Evolutionary conservation across 2,888 invertebrate genomes (phyloP).

Genomic region (Mimachlamys varia): DNA sequence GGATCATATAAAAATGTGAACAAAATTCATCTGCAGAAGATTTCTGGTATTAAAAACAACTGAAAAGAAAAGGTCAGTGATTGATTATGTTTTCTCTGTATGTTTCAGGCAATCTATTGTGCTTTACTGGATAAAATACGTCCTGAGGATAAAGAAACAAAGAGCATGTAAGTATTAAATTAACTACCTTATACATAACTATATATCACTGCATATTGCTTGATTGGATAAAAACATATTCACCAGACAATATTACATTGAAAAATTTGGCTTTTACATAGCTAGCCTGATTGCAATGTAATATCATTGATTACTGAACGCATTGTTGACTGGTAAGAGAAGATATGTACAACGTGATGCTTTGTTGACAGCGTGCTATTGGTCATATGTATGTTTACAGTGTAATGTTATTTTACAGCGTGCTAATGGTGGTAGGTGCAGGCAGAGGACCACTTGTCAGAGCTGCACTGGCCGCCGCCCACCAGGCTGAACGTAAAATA

Average conservation of each 20-base stretch:
- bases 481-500: slow-evolving; percentile 87
- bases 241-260: no score
- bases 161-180: slow-evolving; percentile 83
- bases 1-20: not conserved
- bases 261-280: no score
- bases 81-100: not conserved
- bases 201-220: no score
- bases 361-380: slow-evolving; percentile 85
- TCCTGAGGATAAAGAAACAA: slow-evolving; percentile 83
- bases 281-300: no score
- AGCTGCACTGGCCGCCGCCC: slow-evolving; percentile 91
- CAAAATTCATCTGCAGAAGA: no score
- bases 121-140: slow-evolving; percentile 87
- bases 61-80: not conserved
- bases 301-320: no score
- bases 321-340: no score
- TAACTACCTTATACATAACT: not conserved
- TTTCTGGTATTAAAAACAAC: not conserved
- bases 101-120: slow-evolving; percentile 88
- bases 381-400: slow-evolving; percentile 95
- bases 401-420: no score
- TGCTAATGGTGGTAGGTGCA: slow-evolving; percentile 95
- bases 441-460: slow-evolving; percentile 97
- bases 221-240: no score
- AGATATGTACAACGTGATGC: not conserved